Evolutionary conservation across 2,888 invertebrate genomes (phyloP), one percentile per base, ranked within the genome.

Genomic region (Cybosia mesomella): DNA sequence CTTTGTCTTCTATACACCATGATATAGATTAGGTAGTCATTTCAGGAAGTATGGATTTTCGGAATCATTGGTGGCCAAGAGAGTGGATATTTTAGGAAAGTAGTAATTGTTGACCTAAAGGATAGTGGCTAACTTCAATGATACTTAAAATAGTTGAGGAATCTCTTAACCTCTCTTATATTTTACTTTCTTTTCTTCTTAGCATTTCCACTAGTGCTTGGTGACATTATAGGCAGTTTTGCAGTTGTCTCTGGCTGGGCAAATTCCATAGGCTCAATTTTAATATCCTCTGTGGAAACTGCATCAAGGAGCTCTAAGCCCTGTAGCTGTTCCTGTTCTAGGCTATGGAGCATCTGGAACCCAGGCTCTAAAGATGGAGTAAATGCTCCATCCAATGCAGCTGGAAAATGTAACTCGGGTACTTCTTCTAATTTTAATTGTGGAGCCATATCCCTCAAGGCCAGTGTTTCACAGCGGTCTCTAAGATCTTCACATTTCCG

Each of bases 281-380:
- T 94, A 9, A 94, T 91, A 70, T 94, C 94, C 80, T 94, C 93
- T 54, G 89, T 81, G 15, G 77, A 62, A 4, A 94, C 92, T 2
- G 91, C 83, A 73, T 95, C 95, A 3, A 95, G 76, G 1, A 95
- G 87, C 54, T 95, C 94, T 36, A 95, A 77, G 0, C 93, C 92
- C 75, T 94, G 93, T 1, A 94, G 73, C 73, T 95, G 95, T 66
- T 96, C 96, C 79, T 96, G 96, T 81, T 96, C 96, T 65, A 96
- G 88, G 72, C 95, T 96, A 65, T 96, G 96, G 69, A 96, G 89
- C 96, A 96, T 96, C 87, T 96, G 96, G 82, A 96, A 96, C 0
- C 96, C 96, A 43, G 96, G 96, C 80, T 96, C 96, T 43, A 96
- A 87, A 13, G 96, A 96, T 0, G 96, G 96, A 63, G 95, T 95